phyloP scores from a whole-genome alignment of 1,140 invertebrate genomes.

The Lepeophtheirus salmonis region DNA sequence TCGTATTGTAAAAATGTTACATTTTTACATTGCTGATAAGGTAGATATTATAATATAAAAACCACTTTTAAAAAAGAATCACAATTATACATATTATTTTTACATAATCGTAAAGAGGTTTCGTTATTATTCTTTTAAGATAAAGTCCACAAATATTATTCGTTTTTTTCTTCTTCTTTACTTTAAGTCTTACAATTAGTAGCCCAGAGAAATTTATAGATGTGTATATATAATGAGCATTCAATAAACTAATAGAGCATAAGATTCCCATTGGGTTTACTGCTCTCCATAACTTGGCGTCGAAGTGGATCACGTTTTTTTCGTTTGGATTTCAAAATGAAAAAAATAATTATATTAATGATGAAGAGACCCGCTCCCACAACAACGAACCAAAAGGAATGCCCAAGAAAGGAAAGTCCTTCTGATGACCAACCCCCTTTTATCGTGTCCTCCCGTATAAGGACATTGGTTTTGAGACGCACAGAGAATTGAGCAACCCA shows the following conservation, averaged over 20 bases:
- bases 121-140: no score
- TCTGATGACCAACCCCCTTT: constrained; percentile 1
- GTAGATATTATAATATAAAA: no score
- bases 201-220: no score
- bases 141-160: no score
- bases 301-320: not conserved
- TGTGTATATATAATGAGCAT: no score
- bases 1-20: no score
- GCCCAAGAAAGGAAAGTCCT: not conserved
- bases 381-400: constrained; percentile 8
- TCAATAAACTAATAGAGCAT: constrained; percentile 13
- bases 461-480: not conserved
- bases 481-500: constrained; percentile 3
- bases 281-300: not conserved
- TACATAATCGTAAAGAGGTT: no score
- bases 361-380: not conserved
- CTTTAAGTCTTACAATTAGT: no score
- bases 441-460: constrained; percentile 5
- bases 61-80: no score
- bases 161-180: no score
- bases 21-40: no score
- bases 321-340: not conserved
- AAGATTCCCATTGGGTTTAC: constrained; percentile 1
- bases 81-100: no score
- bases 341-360: not conserved